Evolutionary conservation across 2,113 vertebrate species (phyloP).

Genomic region (Paratilapia polleni): DNA sequence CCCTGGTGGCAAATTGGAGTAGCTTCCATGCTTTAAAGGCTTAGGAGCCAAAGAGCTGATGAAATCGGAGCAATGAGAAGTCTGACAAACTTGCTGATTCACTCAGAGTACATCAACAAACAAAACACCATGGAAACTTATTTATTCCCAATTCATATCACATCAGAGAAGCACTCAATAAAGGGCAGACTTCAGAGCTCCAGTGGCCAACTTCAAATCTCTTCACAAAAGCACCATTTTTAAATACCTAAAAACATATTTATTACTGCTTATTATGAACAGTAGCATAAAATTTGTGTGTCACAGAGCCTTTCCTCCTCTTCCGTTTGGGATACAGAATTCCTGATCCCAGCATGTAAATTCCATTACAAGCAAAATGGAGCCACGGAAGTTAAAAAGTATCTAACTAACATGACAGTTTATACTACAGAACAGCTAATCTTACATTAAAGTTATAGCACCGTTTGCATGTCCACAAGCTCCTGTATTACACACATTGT

Average conservation of each 20-base stretch:
- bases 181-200: background rate
- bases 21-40: background rate
- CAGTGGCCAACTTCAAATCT: background rate
- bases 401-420: background rate
- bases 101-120: constrained; percentile 22
- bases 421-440: constrained; percentile 15
- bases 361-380: background rate
- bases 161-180: constrained; percentile 11
- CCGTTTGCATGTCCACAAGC: constrained; percentile 22
- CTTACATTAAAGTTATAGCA: constrained; percentile 31
- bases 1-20: constrained; percentile 67
- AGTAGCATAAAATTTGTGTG: background rate
- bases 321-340: background rate
- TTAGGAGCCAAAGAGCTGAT: background rate
- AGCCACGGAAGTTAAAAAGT: background rate
- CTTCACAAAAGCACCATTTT: background rate
- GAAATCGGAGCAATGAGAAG: constrained; percentile 1
- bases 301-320: background rate
- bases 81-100: constrained; percentile 28
- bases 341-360: background rate
- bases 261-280: background rate
- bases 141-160: constrained; percentile 20
- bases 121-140: background rate
- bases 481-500: constrained; percentile 17
- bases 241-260: background rate